phyloP scores from a whole-genome alignment of 2,888 invertebrate genomes.

The Volucella bombylans region DNA sequence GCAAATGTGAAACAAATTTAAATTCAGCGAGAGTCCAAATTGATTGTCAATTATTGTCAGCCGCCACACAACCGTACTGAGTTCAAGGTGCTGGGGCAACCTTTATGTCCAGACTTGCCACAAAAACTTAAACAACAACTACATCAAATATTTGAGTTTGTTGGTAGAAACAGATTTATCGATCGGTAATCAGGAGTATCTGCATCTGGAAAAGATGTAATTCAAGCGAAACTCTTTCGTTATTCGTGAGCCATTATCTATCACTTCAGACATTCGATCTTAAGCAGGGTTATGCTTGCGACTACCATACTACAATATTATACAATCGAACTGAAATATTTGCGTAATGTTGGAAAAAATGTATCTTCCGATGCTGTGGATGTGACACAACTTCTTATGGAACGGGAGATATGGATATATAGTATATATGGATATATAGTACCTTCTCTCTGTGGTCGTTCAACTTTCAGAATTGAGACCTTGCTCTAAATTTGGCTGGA shows the following conservation, averaged over 20 bases:
- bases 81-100: conserved; percentile 71
- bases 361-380: conserved; percentile 44
- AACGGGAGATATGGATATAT: not conserved
- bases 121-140: conserved; percentile 10
- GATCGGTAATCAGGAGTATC: conserved; percentile 35
- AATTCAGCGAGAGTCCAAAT: conserved; percentile 61
- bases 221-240: conserved; percentile 30
- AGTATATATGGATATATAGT: too few species aligned
- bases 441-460: conserved; percentile 12
- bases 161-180: conserved; percentile 33
- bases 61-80: conserved; percentile 38
- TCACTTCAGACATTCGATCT: not conserved
- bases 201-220: conserved; percentile 28
- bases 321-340: conserved; percentile 24
- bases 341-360: conserved; percentile 46
- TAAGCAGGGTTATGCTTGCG: not conserved
- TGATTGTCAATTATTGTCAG: conserved; percentile 64
- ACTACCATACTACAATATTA: conserved; percentile 9
- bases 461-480: conserved; percentile 58
- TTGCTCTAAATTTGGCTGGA: conserved; percentile 51
- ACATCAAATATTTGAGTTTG: not conserved
- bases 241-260: not conserved
- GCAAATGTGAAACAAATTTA: conserved; percentile 54
- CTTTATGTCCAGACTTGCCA: conserved; percentile 61
- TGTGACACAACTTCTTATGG: conserved; percentile 29